phyloP scores from a whole-genome alignment of 2,888 invertebrate species.

The Caenorhabditis japonica region DNA sequence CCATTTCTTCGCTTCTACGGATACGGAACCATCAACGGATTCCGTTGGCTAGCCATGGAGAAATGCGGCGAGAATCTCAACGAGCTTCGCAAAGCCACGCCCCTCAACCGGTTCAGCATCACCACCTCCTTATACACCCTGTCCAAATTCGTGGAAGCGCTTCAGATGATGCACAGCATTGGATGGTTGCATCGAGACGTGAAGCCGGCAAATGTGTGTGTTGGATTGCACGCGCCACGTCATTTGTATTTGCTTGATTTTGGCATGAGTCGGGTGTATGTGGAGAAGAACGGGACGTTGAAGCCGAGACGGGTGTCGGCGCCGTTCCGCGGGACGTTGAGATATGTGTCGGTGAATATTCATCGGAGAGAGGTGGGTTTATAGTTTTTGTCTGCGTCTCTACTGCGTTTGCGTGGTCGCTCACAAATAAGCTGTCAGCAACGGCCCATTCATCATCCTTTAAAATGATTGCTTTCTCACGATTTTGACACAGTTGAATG shows the following conservation, averaged over 20 bases:
- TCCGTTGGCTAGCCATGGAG: conserved; percentile 60
- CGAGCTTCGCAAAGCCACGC: conserved; percentile 57
- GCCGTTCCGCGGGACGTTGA: conserved; percentile 62
- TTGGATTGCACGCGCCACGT: conserved; percentile 50
- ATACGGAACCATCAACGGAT: conserved; percentile 28
- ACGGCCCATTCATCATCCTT: too few relatives aligned
- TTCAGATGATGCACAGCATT: conserved; percentile 58
- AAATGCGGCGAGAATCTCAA: conserved; percentile 62
- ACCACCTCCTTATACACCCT: conserved; percentile 62
- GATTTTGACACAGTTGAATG: too few relatives aligned
- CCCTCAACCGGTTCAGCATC: conserved; percentile 56
- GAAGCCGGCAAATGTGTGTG: conserved; percentile 69
- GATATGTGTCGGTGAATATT: conserved; percentile 65
- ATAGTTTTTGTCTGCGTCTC: neutral
- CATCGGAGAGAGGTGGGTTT: conserved; percentile 50
- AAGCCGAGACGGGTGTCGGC: conserved; percentile 28
- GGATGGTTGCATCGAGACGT: conserved; percentile 69
- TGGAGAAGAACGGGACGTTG: conserved; percentile 30
- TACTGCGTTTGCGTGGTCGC: too few relatives aligned
- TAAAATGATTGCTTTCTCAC: too few relatives aligned
- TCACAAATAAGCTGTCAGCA: too few relatives aligned
- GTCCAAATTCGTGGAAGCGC: conserved; percentile 55
- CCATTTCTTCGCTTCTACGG: conserved; percentile 46
- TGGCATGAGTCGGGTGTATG: conserved; percentile 55
- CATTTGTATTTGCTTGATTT: conserved; percentile 59